These are phyloP conservation scores for Xiphophorus maculatus DNA, from an alignment of 2,113 vertebrate genomes.

Conservation along the genomic window DNA sequence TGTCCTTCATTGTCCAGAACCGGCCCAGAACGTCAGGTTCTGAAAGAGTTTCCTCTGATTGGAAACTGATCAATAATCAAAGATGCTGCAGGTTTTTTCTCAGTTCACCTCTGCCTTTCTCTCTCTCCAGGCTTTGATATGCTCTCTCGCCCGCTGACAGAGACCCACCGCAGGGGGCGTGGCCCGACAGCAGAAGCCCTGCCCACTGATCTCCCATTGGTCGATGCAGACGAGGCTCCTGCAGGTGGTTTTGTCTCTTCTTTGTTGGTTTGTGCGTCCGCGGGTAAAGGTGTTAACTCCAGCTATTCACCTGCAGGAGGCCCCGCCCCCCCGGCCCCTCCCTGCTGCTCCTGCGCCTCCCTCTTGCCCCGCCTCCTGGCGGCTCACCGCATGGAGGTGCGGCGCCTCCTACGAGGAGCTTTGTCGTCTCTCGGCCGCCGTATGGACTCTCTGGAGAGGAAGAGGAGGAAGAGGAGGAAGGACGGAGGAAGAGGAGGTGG, in stretches of 20 bases:
- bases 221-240: constrained; percentile 1
- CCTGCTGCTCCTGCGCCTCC: constrained; percentile 57
- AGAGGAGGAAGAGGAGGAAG: constrained; percentile 24
- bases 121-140: constrained; percentile 34
- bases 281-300: not conserved
- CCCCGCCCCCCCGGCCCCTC: constrained; percentile 6
- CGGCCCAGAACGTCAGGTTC: too few relatives aligned
- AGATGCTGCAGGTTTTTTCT: not conserved
- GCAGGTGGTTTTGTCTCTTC: constrained; percentile 13
- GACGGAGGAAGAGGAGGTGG: not conserved
- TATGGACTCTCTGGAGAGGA: constrained; percentile 61
- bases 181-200: not conserved
- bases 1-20: too few relatives aligned
- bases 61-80: not conserved
- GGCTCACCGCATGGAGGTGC: constrained; percentile 64
- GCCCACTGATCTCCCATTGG: constrained; percentile 24
- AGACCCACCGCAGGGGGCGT: constrained; percentile 9
- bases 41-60: too few relatives aligned
- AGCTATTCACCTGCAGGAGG: constrained; percentile 21
- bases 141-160: constrained; percentile 42
- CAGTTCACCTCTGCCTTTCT: not conserved
- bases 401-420: constrained; percentile 65
- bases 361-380: constrained; percentile 67
- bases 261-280: not conserved
- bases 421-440: constrained; percentile 56